phyloP scores from a whole-genome alignment of 2,888 invertebrate species.

The Sesia bembeciformis region DNA sequence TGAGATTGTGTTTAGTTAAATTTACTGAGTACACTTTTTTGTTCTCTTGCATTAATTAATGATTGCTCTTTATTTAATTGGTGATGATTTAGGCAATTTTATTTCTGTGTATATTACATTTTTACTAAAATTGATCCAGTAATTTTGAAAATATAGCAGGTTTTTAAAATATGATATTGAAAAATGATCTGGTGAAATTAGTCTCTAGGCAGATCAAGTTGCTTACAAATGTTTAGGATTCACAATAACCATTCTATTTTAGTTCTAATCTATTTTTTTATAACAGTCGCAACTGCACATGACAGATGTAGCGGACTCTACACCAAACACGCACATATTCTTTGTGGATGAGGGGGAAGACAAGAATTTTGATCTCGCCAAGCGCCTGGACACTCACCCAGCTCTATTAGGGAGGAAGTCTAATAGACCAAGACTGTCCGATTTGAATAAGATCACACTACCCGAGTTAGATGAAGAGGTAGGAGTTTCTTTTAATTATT shows the following conservation, averaged over 20 bases:
- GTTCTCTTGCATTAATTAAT: too few relatives aligned
- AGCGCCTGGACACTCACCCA: conserved; percentile 84
- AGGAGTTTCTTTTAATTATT: conserved; percentile 3
- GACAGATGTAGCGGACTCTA: conserved; percentile 80
- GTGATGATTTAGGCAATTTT: too few relatives aligned
- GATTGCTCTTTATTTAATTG: too few relatives aligned
- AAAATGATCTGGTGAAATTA: too few relatives aligned
- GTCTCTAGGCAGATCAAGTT: too few relatives aligned
- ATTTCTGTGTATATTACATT: too few relatives aligned
- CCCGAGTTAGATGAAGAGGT: conserved; percentile 75
- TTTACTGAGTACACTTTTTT: too few relatives aligned
- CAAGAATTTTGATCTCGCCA: conserved; percentile 80
- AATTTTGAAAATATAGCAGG: too few relatives aligned
- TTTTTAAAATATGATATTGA: too few relatives aligned
- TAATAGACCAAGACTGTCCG: conserved; percentile 79
- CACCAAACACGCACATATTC: conserved; percentile 84
- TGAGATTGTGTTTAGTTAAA: conserved; percentile 8
- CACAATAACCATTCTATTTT: too few relatives aligned
- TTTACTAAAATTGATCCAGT: too few relatives aligned
- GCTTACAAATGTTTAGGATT: too few relatives aligned
- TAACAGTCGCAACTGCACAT: conserved; percentile 87
- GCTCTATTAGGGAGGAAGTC: conserved; percentile 78
- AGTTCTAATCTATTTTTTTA: background rate
- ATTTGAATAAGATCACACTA: conserved; percentile 70
- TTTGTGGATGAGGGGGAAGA: conserved; percentile 80